Evolutionary conservation across 2,797 vertebrate species (phyloP), one percentile per base, ranked within the genome.

Genomic region (Florisuga fusca): DNA sequence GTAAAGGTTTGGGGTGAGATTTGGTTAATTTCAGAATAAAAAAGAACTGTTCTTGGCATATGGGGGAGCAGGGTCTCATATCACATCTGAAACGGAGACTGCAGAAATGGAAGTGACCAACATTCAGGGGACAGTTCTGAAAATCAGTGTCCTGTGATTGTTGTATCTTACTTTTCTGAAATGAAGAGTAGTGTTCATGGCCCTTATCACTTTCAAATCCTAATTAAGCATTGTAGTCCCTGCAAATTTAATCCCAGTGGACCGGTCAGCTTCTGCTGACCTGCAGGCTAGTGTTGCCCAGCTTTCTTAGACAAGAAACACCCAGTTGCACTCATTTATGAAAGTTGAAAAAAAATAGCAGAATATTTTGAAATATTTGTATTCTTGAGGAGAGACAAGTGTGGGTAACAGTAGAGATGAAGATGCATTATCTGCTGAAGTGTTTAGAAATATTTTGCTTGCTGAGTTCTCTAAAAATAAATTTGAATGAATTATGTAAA

Each of bases 401-500:
- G 31, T 9, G 29, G 27, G 21, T 68, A 68, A 63, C 36, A 12
- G 45, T 7, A 53, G 64, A 81, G 73, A 50, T 77, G 53, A 91
- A 85, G 53, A 53, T 55, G 71, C 6, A 2, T 46, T 91, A 59
- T n/a, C 67, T 85, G 57, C 59, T 83, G 55, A 87, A 55, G 22
- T 66, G 38, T 79, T 91, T 87, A 87, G 84, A 93, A 89, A 85
- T 80, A 71, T 66, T 85, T 63, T 85, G 31, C 68, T 31, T 91
- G 53, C 68, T 57, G 76, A 84, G 17, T 29, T 87, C 14, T 83
- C 83, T 55, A 93, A 88, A 95, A 95, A 87, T 77, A 83, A 90
- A 63, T 74, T 2, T 33, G 36, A 63, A 41, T 77, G 26, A 84
- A 15, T 33, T 87, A 12, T 83, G 76, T 55, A 93, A 88, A 95